Conservation (phyloP, 2,797 vertebrate genomes). For the Thamnophis elegans region DNA sequence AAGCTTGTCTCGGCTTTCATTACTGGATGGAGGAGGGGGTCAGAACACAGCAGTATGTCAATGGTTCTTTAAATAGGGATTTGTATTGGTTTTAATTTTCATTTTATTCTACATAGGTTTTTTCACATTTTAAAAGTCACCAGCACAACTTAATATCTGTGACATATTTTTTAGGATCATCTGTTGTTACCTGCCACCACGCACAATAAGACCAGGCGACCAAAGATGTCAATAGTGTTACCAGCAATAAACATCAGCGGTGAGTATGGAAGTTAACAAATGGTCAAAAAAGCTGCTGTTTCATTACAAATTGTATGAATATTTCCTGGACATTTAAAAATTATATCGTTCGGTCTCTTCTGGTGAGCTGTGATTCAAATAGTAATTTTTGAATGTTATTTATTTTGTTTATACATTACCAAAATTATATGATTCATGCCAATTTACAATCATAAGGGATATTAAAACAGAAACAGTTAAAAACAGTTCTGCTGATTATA, state of each 20-base stretch:
- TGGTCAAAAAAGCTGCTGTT: neutral
- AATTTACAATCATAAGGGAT: neutral
- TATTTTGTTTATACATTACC: neutral
- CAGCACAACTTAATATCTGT: slow-evolving; percentile 44
- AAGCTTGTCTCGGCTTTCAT: too few relatives aligned
- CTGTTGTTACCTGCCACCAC: slow-evolving; percentile 92
- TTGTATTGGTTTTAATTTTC: neutral
- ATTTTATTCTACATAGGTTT: neutral
- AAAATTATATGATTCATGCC: neutral
- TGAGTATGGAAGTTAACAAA: slow-evolving; percentile 70
- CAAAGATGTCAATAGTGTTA: slow-evolving; percentile 95
- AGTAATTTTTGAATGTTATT: neutral
- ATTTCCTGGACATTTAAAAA: neutral
- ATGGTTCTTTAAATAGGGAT: neutral
- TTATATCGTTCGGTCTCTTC: neutral
- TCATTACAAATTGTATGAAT: slow-evolving; percentile 20
- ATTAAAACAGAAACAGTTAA: neutral
- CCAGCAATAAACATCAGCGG: slow-evolving; percentile 94
- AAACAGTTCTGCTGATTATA: neutral
- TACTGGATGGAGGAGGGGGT: too few relatives aligned
- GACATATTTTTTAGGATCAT: slow-evolving; percentile 85
- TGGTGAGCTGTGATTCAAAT: neutral
- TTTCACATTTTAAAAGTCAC: neutral
- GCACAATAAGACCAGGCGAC: slow-evolving; percentile 93
- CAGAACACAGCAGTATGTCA: too few relatives aligned